Evolutionary conservation across 2,113 vertebrate species (phyloP), one percentile per base, ranked within the genome.

Genomic region (Misgurnus mizolepis): DNA sequence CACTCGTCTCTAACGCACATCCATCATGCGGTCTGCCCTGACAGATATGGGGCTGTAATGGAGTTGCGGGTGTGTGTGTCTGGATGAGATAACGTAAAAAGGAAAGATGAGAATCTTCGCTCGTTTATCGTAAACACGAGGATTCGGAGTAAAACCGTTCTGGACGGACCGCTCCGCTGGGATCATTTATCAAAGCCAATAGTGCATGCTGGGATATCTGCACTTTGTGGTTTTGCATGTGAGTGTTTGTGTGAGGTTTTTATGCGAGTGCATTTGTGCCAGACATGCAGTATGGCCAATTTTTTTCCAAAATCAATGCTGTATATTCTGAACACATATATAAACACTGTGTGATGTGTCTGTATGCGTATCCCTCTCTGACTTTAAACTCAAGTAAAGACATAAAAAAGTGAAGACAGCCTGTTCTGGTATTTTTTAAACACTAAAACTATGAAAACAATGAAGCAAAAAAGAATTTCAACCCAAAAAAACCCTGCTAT

Each of bases 41-140:
- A 91, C 91, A 89, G 89, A 92, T 92, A 92, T 89, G 87, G 88
- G 85, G 9, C 77, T 88, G 88, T 92, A 93, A 93, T 91, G 67
- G 67, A 81, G 86, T 91, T 90, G 81, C 43, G 68, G 14, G 82
- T 66, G 74, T 71, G 75, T 10, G 69, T 66, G 69, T 74, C 61
- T 61, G 53, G n/a, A 70, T 78, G 39, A 76, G 84, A 89, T 88
- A 83, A 91, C 81, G 85, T 82, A 58, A 84, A 82, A 87, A 89
- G 87, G 91, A 87, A 92, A 91, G 90, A 93, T 90, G 90, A 93
- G 85, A 90, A 90, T 86, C 72, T 79, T 61, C 73, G 76, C n/a
- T 15, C 3, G 40, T 9, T 73, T 34, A 45, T 45, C n/a, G 4
- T 60, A 41, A 72, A 72, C 69, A 56, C 50, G 8, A 9, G 17